Evolutionary conservation across 2,888 invertebrate species (phyloP).

Genomic region (Leptopterna dolabrata): DNA sequence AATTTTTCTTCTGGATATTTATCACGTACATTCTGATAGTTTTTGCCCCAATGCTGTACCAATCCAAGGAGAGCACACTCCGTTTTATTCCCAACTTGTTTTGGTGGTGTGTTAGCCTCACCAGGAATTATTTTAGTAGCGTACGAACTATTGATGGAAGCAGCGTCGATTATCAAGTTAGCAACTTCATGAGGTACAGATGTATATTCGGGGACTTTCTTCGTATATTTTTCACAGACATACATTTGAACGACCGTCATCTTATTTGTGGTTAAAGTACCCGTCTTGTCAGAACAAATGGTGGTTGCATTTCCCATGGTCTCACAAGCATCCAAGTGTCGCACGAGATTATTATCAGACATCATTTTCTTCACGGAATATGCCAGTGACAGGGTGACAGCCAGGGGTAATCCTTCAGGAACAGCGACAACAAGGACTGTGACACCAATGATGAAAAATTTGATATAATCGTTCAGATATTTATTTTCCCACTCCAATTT

Average conservation of each 20-base stretch:
- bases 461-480: slow-evolving; percentile 72
- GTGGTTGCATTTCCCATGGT: slow-evolving; percentile 76
- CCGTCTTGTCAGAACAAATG: slow-evolving; percentile 77
- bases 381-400: slow-evolving; percentile 73
- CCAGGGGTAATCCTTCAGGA: slow-evolving; percentile 74
- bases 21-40: slow-evolving; percentile 71
- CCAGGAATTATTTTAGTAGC: slow-evolving; percentile 69
- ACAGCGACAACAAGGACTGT: slow-evolving; percentile 75
- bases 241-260: slow-evolving; percentile 74
- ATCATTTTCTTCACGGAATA: slow-evolving; percentile 76
- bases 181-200: slow-evolving; percentile 68
- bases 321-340: slow-evolving; percentile 75
- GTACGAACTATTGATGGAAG: slow-evolving; percentile 73
- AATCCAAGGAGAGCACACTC: slow-evolving; percentile 76
- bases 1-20: slow-evolving; percentile 71
- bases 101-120: slow-evolving; percentile 67
- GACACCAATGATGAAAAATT: slow-evolving; percentile 75
- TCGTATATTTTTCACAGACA: slow-evolving; percentile 68
- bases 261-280: slow-evolving; percentile 74
- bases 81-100: slow-evolving; percentile 76
- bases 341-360: slow-evolving; percentile 74
- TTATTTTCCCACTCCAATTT: slow-evolving; percentile 66
- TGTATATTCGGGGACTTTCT: slow-evolving; percentile 68
- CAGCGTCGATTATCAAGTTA: slow-evolving; percentile 69
- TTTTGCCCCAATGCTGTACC: slow-evolving; percentile 71